phyloP scores from a whole-genome alignment of 2,113 vertebrate genomes.

The Phylloscopus trochilus region DNA sequence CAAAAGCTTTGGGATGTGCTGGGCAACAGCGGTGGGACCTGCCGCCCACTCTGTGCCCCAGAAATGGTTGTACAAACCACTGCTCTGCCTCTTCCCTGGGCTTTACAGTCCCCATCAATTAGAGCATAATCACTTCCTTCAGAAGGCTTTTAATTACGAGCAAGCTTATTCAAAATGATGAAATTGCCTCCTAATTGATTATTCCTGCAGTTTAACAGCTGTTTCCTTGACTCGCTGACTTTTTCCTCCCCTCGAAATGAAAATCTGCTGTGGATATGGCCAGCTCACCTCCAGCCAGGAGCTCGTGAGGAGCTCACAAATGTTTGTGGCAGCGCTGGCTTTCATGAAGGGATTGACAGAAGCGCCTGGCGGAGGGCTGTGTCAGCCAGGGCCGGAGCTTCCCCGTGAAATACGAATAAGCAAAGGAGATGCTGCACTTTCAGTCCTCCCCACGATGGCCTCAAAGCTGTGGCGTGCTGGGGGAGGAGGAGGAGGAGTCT shows the following conservation, averaged over 20 bases:
- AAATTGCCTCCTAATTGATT: conserved; percentile 59
- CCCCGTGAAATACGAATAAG: neutral
- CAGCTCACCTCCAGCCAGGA: conserved; percentile 42
- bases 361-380: neutral
- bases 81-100: neutral
- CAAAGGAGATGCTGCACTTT: neutral
- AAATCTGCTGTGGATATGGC: neutral
- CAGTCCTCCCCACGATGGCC: neutral
- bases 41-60: neutral
- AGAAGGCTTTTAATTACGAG: conserved; percentile 48
- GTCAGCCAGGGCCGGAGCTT: neutral
- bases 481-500: conserved; percentile 30
- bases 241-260: neutral
- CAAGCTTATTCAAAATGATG: conserved; percentile 33
- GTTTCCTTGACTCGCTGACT: neutral
- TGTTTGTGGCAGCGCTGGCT: neutral
- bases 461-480: conserved; percentile 49
- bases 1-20: neutral
- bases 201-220: conserved; percentile 56
- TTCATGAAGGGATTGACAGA: neutral
- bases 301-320: neutral
- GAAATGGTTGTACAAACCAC: neutral
- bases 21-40: neutral
- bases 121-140: conserved; percentile 38
- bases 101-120: conserved; percentile 13